A percentile compares a stretch with the other conserved stretches of the same genome.
Conservation (phyloP, 2,888 invertebrate genomes). For the Orthonychiurus folsomi region DNA sequence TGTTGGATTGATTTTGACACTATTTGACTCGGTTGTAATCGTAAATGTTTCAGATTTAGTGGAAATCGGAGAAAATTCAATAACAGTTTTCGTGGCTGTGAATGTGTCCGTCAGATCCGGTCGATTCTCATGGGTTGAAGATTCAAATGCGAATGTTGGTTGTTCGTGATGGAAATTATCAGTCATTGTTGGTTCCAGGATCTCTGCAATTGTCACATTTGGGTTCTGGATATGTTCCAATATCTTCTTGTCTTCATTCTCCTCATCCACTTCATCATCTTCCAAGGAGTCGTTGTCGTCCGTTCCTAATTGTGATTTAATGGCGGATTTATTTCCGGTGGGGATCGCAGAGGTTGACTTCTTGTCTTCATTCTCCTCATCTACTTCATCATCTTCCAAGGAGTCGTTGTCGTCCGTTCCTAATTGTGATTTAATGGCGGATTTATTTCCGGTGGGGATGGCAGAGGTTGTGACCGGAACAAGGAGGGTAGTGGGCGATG, state of each 20-base stretch:
- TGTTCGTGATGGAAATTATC: neutral
- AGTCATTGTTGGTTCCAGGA: conserved; percentile 7
- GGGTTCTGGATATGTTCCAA: neutral
- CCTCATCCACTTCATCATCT: conserved; percentile 10
- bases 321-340: neutral
- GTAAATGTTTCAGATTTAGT: no score
- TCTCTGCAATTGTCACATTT: neutral
- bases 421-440: neutral
- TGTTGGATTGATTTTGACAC: no score
- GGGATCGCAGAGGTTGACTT: conserved; percentile 4
- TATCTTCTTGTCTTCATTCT: neutral
- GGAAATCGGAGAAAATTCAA: no score
- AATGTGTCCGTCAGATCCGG: no score
- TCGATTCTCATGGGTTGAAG: no score
- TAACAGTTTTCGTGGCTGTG: no score
- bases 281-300: neutral
- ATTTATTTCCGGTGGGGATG: neutral
- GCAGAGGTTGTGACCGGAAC: conserved; percentile 1
- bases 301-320: neutral
- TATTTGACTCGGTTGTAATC: no score
- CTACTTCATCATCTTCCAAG: neutral
- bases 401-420: neutral
- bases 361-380: neutral
- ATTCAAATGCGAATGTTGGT: neutral
- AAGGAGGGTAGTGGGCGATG: neutral